Evolutionary conservation across 2,797 vertebrate genomes (phyloP).

Genomic region (Dendrocincla tyrannina): DNA sequence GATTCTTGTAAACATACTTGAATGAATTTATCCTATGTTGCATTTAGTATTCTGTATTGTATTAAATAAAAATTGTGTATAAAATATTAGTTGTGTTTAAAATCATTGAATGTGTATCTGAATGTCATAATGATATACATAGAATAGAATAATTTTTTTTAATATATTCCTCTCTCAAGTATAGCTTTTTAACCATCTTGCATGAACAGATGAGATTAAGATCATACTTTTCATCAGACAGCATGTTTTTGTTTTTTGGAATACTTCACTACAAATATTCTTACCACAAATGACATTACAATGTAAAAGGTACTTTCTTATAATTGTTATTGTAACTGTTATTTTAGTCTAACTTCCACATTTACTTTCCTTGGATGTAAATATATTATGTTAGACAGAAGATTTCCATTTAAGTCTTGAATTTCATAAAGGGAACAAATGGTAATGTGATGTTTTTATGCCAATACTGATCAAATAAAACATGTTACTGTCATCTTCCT

Average conservation of each 20-base stretch:
- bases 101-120: not conserved
- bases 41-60: not conserved
- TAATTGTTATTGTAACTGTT: not conserved
- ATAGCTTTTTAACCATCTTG: not conserved
- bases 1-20: not conserved
- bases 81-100: not conserved
- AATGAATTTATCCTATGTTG: not conserved
- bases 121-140: not conserved
- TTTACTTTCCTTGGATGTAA: not conserved
- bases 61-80: not conserved
- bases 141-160: not conserved
- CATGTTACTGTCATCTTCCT: not conserved
- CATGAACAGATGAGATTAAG: not conserved
- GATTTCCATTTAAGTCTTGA: not conserved
- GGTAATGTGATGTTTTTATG: constrained; percentile 18
- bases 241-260: not conserved
- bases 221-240: not conserved
- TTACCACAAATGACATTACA: not conserved
- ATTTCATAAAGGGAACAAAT: constrained; percentile 19
- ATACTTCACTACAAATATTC: not conserved
- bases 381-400: not conserved
- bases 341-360: not conserved
- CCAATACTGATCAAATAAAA: constrained; percentile 36
- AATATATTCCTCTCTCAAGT: not conserved
- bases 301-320: not conserved